These are phyloP conservation scores for Andrena hattorfiana DNA, from an alignment of 2,888 invertebrate genomes.

Conservation along the genomic window DNA sequence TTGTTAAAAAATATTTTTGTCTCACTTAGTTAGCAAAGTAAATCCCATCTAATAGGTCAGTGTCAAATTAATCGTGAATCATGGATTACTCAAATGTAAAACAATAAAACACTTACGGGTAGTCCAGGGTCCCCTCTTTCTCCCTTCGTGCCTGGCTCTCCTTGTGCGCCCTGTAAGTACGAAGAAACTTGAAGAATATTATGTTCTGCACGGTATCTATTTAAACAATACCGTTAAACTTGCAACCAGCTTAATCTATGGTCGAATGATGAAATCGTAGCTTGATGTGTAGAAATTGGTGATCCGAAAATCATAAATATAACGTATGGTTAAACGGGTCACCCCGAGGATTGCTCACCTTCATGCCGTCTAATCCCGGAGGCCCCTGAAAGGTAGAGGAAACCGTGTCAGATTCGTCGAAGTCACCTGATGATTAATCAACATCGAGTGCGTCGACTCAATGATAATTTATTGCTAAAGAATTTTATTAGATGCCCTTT, in stretches of 20 bases:
- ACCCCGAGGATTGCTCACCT: conserved; percentile 88
- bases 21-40: no score
- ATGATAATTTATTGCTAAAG: conserved; percentile 60
- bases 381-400: conserved; percentile 92
- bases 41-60: no score
- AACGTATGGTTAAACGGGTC: conserved; percentile 69
- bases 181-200: conserved; percentile 62
- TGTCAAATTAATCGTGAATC: no score
- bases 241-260: conserved; percentile 50
- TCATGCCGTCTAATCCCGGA: conserved; percentile 97
- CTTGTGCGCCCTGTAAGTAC: conserved; percentile 92
- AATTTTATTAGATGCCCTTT: conserved; percentile 52
- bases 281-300: conserved; percentile 45
- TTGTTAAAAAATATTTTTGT: not conserved
- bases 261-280: conserved; percentile 42
- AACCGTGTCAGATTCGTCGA: conserved; percentile 84
- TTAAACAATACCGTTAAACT: conserved; percentile 45
- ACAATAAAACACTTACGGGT: conserved; percentile 89
- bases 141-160: conserved; percentile 96
- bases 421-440: conserved; percentile 64
- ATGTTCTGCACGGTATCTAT: not conserved
- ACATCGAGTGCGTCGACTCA: conserved; percentile 66
- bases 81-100: not conserved
- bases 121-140: conserved; percentile 97
- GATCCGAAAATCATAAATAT: conserved; percentile 59